Evolutionary conservation across 2,797 vertebrate genomes (phyloP).

Genomic region (Remorina albescens): DNA sequence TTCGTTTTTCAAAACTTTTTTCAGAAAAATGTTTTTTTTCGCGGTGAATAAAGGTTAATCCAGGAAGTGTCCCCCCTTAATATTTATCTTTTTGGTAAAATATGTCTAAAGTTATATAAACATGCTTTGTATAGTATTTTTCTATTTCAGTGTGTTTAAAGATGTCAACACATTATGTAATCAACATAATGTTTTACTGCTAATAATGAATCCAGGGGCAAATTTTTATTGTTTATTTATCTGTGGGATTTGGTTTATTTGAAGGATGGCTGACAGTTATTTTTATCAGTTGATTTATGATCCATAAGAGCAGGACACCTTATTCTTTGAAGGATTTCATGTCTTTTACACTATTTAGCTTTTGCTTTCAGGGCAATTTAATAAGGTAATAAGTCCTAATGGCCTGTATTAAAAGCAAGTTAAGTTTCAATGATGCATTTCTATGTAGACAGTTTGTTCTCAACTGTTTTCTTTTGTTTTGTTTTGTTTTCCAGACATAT

Average conservation of each 20-base stretch:
- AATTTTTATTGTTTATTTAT: conserved; percentile 6
- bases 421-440: not conserved
- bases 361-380: conserved; percentile 5
- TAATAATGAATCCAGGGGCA: not conserved
- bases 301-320: conserved; percentile 30
- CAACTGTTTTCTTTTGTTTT: not conserved
- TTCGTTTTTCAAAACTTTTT: not conserved
- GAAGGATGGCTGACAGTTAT: not conserved
- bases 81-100: not conserved
- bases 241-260: not conserved
- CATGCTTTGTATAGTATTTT: not conserved
- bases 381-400: not conserved
- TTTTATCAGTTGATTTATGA: conserved; percentile 28
- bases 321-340: conserved; percentile 11
- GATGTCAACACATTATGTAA: conserved; percentile 19
- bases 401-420: not conserved
- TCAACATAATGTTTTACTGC: conserved; percentile 12
- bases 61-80: not conserved
- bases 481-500: not conserved
- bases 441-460: not conserved
- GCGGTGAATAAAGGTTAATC: conserved; percentile 2
- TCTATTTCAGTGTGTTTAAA: conserved; percentile 7
- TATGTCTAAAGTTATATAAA: not conserved
- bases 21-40: conserved; percentile 13
- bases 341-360: conserved; percentile 1